Percentiles rank a stretch among this genome's conserved stretches.
Evolutionary conservation across 2,797 vertebrate genomes (phyloP).

Genomic region (Moxostoma hubbsi): DNA sequence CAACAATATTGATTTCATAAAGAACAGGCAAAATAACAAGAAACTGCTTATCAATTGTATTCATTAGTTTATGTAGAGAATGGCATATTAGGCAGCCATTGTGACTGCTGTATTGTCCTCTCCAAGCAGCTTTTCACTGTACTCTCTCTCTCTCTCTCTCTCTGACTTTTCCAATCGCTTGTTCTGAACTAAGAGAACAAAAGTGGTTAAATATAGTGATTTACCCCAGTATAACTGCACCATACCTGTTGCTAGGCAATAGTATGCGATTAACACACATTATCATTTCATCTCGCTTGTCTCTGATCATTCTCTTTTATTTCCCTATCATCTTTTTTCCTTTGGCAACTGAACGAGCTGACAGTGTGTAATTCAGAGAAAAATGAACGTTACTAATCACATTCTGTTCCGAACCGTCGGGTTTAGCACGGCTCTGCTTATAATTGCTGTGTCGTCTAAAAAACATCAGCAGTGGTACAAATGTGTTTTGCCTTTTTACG

Average conservation of each 20-base stretch:
- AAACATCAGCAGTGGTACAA: neutral
- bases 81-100: too few species aligned
- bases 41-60: too few species aligned
- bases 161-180: conserved; percentile 70
- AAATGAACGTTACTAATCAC: conserved; percentile 43
- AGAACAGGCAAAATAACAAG: too few species aligned
- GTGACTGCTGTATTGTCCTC: too few species aligned
- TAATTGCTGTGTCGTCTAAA: conserved; percentile 19
- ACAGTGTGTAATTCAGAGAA: conserved; percentile 45
- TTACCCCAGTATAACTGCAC: conserved; percentile 56
- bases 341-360: conserved; percentile 24
- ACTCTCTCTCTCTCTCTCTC: conserved; percentile 53
- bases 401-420: conserved; percentile 25
- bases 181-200: conserved; percentile 64
- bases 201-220: conserved; percentile 66
- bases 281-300: conserved; percentile 66
- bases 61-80: too few species aligned
- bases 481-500: too few species aligned
- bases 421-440: conserved; percentile 8
- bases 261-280: conserved; percentile 67
- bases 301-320: conserved; percentile 55
- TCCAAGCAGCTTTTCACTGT: conserved; percentile 40
- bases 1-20: too few species aligned
- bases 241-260: conserved; percentile 64
- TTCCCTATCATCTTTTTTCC: conserved; percentile 31